Percentiles rank a stretch among this genome's conserved stretches.
Evolutionary conservation across 2,797 vertebrate species (phyloP).

Genomic region (Percopsis omiscomaycus): DNA sequence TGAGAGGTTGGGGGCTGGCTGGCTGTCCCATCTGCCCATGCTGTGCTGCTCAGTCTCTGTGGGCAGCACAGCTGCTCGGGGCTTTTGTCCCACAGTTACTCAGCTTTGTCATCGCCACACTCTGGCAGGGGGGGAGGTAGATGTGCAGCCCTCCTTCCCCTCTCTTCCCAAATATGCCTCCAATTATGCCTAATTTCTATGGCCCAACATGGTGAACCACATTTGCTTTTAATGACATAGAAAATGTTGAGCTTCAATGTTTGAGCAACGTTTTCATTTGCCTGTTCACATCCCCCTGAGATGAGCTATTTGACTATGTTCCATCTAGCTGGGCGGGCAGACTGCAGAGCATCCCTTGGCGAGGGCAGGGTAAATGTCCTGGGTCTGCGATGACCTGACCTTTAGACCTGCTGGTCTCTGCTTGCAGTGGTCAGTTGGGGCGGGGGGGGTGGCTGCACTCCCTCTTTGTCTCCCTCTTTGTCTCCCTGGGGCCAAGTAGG

Average conservation of each 20-base stretch:
- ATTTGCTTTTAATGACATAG: slow-evolving; percentile 30
- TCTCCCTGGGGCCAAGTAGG: slow-evolving; percentile 45
- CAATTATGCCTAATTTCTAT: slow-evolving; percentile 4
- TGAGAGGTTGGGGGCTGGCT: slow-evolving; percentile 62
- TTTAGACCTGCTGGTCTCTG: slow-evolving; percentile 18
- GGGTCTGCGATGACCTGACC: slow-evolving; percentile 31
- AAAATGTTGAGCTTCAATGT: background rate
- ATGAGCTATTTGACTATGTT: background rate
- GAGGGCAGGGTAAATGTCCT: slow-evolving; percentile 28
- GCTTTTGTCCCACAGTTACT: slow-evolving; percentile 70
- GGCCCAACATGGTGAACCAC: slow-evolving; percentile 17
- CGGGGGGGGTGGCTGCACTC: background rate
- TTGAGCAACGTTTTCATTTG: background rate
- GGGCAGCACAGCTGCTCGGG: slow-evolving; percentile 70
- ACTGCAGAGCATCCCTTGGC: slow-evolving; percentile 14
- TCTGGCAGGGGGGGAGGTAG: slow-evolving; percentile 33
- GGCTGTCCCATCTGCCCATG: slow-evolving; percentile 63
- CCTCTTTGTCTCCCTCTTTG: slow-evolving; percentile 28
- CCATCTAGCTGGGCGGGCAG: background rate
- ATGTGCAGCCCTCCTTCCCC: slow-evolving; percentile 43
- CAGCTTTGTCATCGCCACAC: slow-evolving; percentile 64
- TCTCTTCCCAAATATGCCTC: slow-evolving; percentile 31
- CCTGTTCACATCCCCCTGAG: background rate
- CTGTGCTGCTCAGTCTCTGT: slow-evolving; percentile 55
- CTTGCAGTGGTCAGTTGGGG: background rate